These are phyloP conservation scores for Drosophila grimshawi DNA, from an alignment of 1,140 invertebrate species.

Conservation along the genomic window DNA sequence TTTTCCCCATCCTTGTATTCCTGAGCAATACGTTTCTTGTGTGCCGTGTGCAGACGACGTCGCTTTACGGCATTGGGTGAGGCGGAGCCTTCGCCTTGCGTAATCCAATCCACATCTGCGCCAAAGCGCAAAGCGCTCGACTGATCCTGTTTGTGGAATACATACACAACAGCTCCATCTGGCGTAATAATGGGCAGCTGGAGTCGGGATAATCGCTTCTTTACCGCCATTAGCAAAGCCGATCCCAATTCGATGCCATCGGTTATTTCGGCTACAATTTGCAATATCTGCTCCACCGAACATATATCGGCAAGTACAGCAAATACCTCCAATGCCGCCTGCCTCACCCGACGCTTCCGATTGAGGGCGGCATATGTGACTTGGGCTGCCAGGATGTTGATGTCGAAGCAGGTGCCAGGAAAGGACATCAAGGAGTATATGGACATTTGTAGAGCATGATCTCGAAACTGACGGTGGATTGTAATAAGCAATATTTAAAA, in stretches of 20 bases:
- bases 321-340: slow-evolving; percentile 92
- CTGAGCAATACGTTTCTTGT: slow-evolving; percentile 21
- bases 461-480: slow-evolving; percentile 86
- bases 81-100: slow-evolving; percentile 87
- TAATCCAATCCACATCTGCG: slow-evolving; percentile 90
- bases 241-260: slow-evolving; percentile 83
- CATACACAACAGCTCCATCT: slow-evolving; percentile 90
- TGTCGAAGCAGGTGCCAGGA: slow-evolving; percentile 92
- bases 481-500: not conserved
- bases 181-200: slow-evolving; percentile 88
- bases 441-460: slow-evolving; percentile 91
- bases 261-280: slow-evolving; percentile 85
- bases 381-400: slow-evolving; percentile 86
- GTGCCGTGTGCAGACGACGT: slow-evolving; percentile 46
- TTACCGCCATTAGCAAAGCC: slow-evolving; percentile 85
- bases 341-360: slow-evolving; percentile 89
- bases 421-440: slow-evolving; percentile 91
- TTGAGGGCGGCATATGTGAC: slow-evolving; percentile 88
- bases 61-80: slow-evolving; percentile 85
- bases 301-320: slow-evolving; percentile 91
- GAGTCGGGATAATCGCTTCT: slow-evolving; percentile 87
- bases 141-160: slow-evolving; percentile 79
- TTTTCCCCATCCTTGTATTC: slow-evolving; percentile 7
- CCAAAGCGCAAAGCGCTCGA: slow-evolving; percentile 64
- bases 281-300: slow-evolving; percentile 85